These are phyloP conservation scores for Gallinago solitaria DNA, from an alignment of 2,797 vertebrate species.

Conservation along the genomic window DNA sequence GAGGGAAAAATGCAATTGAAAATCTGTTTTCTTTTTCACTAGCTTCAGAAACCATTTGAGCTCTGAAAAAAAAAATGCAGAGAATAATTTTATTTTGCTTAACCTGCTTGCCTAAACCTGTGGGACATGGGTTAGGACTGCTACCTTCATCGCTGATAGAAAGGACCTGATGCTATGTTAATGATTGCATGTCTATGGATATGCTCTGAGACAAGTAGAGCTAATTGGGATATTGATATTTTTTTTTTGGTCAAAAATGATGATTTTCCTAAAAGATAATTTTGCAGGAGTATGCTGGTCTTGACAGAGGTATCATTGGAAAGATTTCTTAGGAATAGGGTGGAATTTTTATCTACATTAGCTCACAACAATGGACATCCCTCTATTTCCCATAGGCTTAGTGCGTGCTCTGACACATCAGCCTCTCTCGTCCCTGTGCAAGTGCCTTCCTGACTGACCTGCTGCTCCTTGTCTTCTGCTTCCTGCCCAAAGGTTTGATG, in stretches of 20 bases:
- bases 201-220: neutral
- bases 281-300: neutral
- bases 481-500: neutral
- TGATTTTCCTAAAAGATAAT: neutral
- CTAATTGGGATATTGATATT: neutral
- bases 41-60: neutral
- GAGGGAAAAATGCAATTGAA: neutral
- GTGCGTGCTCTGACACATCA: neutral
- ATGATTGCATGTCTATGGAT: neutral
- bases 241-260: neutral
- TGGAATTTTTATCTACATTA: neutral
- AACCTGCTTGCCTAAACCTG: neutral
- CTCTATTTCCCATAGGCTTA: neutral
- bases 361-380: rapidly evolving
- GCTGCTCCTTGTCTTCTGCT: neutral
- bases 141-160: neutral
- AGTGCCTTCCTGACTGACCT: neutral
- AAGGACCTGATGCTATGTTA: neutral
- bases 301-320: neutral
- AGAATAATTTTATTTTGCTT: neutral
- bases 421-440: neutral
- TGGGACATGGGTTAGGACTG: neutral
- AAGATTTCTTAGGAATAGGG: neutral
- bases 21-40: neutral
- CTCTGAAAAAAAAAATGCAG: neutral